Evolutionary conservation across 2,797 vertebrate genomes (phyloP).

Genomic region (Fundulus diaphanus): DNA sequence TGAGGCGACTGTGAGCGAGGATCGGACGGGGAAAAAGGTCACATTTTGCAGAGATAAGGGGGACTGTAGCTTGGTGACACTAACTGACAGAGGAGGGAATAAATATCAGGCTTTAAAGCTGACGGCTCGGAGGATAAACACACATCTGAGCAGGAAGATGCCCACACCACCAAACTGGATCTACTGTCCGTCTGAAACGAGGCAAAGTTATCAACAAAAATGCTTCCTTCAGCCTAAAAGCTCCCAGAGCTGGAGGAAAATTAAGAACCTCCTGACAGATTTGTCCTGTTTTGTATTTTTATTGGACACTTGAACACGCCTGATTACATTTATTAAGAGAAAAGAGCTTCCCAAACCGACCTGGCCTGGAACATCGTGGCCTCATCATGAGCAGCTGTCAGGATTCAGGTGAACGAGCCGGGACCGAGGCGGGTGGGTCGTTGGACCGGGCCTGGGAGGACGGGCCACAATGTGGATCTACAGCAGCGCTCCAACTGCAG

Average conservation of each 20-base stretch:
- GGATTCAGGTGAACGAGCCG: too few species aligned
- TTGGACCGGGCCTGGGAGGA: too few species aligned
- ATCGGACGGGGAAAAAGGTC: constrained; percentile 63
- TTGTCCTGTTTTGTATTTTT: not conserved
- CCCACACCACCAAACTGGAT: not conserved
- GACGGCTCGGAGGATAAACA: constrained; percentile 24
- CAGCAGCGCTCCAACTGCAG: too few species aligned
- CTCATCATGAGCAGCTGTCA: too few species aligned
- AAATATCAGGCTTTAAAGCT: constrained; percentile 50
- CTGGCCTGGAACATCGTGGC: too few species aligned
- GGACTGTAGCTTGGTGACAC: constrained; percentile 45
- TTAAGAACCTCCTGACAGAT: not conserved
- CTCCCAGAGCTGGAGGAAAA: not conserved
- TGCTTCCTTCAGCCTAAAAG: not conserved
- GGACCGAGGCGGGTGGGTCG: too few species aligned
- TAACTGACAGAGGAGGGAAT: constrained; percentile 53
- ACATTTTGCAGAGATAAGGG: constrained; percentile 63
- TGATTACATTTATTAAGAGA: too few species aligned
- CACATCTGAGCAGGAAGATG: constrained; percentile 1
- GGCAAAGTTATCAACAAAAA: not conserved
- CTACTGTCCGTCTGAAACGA: not conserved
- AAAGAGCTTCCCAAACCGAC: too few species aligned
- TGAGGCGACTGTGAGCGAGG: constrained; percentile 59
- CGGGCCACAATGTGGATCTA: too few species aligned
- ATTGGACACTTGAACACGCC: too few species aligned